Evolutionary conservation across 2,113 vertebrate genomes (phyloP).

Genomic region (Calyptomena viridis): DNA sequence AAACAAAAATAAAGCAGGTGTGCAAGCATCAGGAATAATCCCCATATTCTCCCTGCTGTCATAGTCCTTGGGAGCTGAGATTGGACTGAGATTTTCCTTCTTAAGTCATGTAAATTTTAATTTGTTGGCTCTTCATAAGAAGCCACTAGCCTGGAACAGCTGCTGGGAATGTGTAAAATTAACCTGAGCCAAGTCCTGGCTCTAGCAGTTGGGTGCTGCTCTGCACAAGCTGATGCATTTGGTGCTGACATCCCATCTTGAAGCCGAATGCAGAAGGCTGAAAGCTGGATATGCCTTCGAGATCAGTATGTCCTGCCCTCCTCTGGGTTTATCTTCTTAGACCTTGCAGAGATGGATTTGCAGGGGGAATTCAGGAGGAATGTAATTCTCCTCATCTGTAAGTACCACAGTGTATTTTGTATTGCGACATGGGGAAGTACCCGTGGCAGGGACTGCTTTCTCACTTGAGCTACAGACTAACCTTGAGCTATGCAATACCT

Average conservation of each 20-base stretch:
- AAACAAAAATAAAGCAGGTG: background rate
- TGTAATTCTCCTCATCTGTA: background rate
- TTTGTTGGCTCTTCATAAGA: background rate
- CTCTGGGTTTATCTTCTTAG: slow-evolving; percentile 39
- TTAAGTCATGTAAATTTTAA: background rate
- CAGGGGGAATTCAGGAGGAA: background rate
- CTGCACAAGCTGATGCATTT: background rate
- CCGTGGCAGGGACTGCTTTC: background rate
- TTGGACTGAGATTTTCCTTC: background rate
- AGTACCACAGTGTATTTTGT: background rate
- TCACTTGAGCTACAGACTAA: background rate
- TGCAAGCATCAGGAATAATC: background rate
- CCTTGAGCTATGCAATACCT: background rate
- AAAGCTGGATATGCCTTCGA: background rate
- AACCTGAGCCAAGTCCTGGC: background rate
- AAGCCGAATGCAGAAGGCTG: background rate
- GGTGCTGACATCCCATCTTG: background rate
- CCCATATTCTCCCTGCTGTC: background rate
- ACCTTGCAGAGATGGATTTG: background rate
- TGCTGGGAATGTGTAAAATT: background rate
- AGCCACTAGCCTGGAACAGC: background rate
- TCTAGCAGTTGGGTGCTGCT: background rate
- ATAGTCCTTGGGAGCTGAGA: background rate
- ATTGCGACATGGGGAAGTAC: background rate
- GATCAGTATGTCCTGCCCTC: background rate